Percentiles rank a stretch among this genome's conserved stretches.
Evolutionary conservation across 2,113 vertebrate genomes (phyloP).

Genomic region (Chrysemys picta): DNA sequence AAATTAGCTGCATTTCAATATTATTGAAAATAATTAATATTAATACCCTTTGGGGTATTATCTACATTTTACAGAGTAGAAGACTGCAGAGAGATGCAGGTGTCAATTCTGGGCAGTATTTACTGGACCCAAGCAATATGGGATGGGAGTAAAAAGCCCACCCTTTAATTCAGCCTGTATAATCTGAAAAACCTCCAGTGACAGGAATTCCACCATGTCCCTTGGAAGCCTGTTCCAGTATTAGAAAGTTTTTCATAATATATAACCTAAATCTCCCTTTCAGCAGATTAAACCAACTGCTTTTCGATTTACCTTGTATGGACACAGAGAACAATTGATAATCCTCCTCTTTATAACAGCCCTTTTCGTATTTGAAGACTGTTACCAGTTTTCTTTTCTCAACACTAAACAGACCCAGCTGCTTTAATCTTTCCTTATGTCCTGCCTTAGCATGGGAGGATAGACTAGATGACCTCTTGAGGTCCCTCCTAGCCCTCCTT

Average conservation of each 20-base stretch:
- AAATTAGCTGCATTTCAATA: background rate
- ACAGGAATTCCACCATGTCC: background rate
- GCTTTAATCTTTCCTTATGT: background rate
- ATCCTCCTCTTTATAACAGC: background rate
- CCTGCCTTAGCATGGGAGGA: background rate
- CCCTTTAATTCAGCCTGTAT: background rate
- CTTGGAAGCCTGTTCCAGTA: background rate
- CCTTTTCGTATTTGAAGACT: background rate
- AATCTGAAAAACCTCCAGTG: background rate
- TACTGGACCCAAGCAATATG: background rate
- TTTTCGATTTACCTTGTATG: background rate
- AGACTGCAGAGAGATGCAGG: slow-evolving; percentile 8
- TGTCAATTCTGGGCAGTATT: background rate
- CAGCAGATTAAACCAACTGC: background rate
- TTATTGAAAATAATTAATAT: background rate
- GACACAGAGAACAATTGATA: too few relatives aligned
- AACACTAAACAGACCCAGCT: background rate
- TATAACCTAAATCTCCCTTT: background rate
- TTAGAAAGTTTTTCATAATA: background rate
- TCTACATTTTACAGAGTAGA: background rate
- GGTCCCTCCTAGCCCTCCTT: background rate
- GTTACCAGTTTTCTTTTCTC: background rate
- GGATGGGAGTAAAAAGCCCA: accelerated
- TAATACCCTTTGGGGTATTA: background rate
- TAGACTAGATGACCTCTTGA: background rate